These are phyloP conservation scores for Rugalucina vietnamica DNA, from an alignment of 2,888 invertebrate genomes.

Conservation along the genomic window DNA sequence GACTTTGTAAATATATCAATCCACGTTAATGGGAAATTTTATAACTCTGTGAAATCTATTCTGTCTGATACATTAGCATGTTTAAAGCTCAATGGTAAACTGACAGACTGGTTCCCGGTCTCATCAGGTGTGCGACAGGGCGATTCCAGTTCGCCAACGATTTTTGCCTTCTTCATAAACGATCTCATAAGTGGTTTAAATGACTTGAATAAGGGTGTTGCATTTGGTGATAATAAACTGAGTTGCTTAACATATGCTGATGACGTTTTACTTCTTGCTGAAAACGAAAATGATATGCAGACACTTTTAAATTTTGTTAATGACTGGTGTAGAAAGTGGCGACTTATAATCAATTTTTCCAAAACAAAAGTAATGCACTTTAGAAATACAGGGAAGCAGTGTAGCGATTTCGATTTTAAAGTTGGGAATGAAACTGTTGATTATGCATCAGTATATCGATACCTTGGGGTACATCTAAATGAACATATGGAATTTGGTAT, in stretches of 20 bases:
- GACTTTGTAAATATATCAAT: too few relatives aligned
- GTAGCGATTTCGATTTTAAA: too few relatives aligned
- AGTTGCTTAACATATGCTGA: slow-evolving; percentile 19
- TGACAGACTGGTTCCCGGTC: slow-evolving; percentile 5
- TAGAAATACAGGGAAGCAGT: too few relatives aligned
- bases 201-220: too few relatives aligned
- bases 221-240: too few relatives aligned
- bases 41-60: slow-evolving; percentile 12
- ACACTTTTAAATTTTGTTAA: neutral
- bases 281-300: slow-evolving; percentile 14
- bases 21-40: slow-evolving; percentile 18
- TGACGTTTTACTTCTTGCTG: slow-evolving; percentile 6
- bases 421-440: neutral
- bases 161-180: slow-evolving; percentile 31
- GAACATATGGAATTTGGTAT: neutral
- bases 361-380: neutral
- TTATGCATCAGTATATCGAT: neutral
- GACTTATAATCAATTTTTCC: neutral
- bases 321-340: neutral
- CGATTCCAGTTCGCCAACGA: too few relatives aligned
- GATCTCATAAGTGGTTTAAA: slow-evolving; percentile 20
- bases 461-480: slow-evolving; percentile 15
- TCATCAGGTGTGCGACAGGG: slow-evolving; percentile 25
- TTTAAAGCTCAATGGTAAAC: neutral
- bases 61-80: neutral